These are phyloP conservation scores for Choristoneura fumiferana DNA, from an alignment of 1,140 invertebrate genomes.

Conservation along the genomic window DNA sequence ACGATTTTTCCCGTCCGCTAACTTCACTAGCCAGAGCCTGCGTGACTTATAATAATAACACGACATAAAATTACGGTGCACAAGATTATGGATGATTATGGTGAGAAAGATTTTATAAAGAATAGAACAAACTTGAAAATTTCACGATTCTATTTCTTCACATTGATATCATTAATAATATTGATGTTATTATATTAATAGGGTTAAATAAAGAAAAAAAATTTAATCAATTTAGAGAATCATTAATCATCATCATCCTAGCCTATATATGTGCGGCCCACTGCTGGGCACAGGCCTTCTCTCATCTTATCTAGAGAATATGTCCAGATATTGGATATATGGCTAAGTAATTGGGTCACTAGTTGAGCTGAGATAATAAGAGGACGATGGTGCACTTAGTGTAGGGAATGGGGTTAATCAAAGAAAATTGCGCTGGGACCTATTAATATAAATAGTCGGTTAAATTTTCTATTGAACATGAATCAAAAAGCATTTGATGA, in stretches of 20 bases:
- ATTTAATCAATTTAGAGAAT: no score
- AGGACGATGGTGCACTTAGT: constrained; percentile 23
- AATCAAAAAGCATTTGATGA: no score
- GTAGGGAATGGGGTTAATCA: constrained; percentile 16
- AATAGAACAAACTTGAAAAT: background rate
- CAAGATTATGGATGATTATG: background rate
- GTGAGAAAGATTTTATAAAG: background rate
- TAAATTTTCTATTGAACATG: background rate
- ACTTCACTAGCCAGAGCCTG: background rate
- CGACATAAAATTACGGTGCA: constrained; percentile 7
- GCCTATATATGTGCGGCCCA: no score
- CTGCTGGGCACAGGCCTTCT: no score
- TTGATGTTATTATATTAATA: background rate
- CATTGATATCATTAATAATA: background rate
- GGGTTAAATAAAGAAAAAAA: no score
- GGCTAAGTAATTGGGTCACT: constrained; percentile 28
- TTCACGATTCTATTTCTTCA: background rate
- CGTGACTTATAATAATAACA: constrained; percentile 16
- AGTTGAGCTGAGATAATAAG: constrained; percentile 23
- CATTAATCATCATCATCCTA: no score
- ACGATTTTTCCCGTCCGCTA: background rate
- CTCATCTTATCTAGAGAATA: no score
- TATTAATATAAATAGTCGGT: constrained; percentile 15
- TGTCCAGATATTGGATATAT: background rate
- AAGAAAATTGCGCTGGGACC: constrained; percentile 12